Conservation (phyloP, 2,888 invertebrate species). For the Tipula lateralis region DNA sequence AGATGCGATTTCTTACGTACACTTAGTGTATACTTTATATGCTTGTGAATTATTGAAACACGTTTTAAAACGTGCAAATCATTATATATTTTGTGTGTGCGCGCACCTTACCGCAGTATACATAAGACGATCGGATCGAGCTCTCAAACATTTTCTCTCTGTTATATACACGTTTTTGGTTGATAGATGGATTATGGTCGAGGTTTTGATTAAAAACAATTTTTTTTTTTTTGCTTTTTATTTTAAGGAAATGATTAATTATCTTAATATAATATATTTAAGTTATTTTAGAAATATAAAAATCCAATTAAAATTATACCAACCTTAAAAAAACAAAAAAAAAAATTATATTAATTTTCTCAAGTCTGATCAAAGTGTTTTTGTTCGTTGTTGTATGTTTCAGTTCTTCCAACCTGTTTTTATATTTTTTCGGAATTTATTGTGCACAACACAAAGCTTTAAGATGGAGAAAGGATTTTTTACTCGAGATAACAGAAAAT, state of each 20-base stretch:
- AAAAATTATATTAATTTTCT: neutral
- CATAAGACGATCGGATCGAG: neutral
- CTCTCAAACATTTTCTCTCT: neutral
- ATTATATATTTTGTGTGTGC: neutral
- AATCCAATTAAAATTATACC: conserved; percentile 24
- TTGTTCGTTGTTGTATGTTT: no score
- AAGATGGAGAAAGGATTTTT: conserved; percentile 5
- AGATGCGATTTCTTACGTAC: neutral
- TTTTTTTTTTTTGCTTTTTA: neutral
- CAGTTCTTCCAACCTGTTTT: neutral
- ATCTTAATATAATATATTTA: neutral
- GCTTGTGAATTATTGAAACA: neutral
- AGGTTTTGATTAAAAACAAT: neutral
- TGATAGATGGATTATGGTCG: conserved; percentile 4
- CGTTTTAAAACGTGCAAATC: neutral
- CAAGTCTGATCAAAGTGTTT: neutral
- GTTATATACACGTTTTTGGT: neutral
- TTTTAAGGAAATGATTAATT: conserved; percentile 20
- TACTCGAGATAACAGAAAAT: neutral
- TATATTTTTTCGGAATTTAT: neutral
- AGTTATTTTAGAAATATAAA: conserved; percentile 13
- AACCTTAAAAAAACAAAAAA: neutral
- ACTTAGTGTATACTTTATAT: neutral
- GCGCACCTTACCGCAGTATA: neutral
- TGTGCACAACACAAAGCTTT: neutral